These are phyloP conservation scores for Muscicapa adusta DNA, from an alignment of 2,113 vertebrate species.

Conservation along the genomic window DNA sequence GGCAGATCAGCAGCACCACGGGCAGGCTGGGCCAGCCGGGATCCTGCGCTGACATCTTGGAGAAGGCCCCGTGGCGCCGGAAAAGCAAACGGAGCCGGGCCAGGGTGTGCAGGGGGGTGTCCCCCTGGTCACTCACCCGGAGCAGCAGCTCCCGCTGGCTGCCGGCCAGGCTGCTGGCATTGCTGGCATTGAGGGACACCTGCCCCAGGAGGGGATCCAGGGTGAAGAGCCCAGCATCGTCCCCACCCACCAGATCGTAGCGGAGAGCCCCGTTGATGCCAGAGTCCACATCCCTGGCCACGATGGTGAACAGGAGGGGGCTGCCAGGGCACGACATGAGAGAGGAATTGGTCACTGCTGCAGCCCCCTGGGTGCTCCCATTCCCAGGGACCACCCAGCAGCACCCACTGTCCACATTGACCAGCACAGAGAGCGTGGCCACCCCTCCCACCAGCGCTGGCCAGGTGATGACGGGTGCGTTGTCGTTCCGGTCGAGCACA, in stretches of 20 bases:
- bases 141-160: conserved; percentile 76
- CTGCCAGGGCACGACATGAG: fast-evolving
- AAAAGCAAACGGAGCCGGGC: conserved; percentile 79
- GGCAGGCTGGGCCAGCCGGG: conserved; percentile 73
- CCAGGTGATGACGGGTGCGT: conserved; percentile 76
- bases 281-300: conserved; percentile 82
- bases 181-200: conserved; percentile 84
- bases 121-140: conserved; percentile 80
- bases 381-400: conserved; percentile 53
- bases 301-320: conserved; percentile 66
- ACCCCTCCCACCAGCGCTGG: conserved; percentile 75
- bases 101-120: conserved; percentile 68
- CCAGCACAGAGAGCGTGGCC: conserved; percentile 78
- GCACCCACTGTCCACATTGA: conserved; percentile 77
- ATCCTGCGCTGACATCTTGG: conserved; percentile 76
- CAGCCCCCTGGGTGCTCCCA: background rate
- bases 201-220: conserved; percentile 79
- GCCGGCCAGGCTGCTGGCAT: conserved; percentile 82
- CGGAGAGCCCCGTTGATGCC: conserved; percentile 79
- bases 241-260: conserved; percentile 73
- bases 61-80: conserved; percentile 78
- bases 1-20: conserved; percentile 77
- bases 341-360: background rate
- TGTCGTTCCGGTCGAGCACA: conserved; percentile 87
- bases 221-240: conserved; percentile 71